phyloP scores from a whole-genome alignment of 92 coral and sea anemone species.

The Porites rus region DNA sequence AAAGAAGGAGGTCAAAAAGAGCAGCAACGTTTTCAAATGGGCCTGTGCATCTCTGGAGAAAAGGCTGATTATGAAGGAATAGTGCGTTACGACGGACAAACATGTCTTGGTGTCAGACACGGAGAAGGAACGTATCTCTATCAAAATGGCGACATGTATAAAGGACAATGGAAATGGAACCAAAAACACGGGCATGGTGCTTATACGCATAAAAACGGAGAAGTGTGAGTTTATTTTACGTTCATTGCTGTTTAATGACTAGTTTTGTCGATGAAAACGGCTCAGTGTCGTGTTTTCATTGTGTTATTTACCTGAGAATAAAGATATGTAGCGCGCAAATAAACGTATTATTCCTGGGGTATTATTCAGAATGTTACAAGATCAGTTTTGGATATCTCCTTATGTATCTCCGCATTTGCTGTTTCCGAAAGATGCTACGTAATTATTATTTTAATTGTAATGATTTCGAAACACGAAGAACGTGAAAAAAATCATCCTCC shows the following conservation, averaged over 20 bases:
- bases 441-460: too few species aligned
- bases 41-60: constrained; percentile 56
- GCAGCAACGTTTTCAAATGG: constrained; percentile 45
- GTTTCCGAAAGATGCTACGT: too few species aligned
- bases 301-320: too few species aligned
- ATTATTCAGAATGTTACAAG: too few species aligned
- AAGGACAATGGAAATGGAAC: constrained; percentile 86
- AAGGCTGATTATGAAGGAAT: constrained; percentile 55
- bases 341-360: too few species aligned
- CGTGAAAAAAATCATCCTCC: too few species aligned
- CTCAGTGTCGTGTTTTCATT: too few species aligned
- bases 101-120: constrained; percentile 67
- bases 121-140: constrained; percentile 81
- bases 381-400: too few species aligned
- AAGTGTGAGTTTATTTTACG: constrained; percentile 43
- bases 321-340: too few species aligned
- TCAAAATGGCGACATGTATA: constrained; percentile 79
- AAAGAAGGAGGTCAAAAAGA: background rate
- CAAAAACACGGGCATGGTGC: constrained; percentile 84
- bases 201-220: constrained; percentile 59
- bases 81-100: constrained; percentile 61
- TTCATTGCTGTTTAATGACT: background rate
- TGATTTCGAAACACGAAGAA: too few species aligned
- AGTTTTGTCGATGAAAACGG: background rate
- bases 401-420: too few species aligned